phyloP scores from a whole-genome alignment of 2,113 vertebrate species.

The Motacilla tschutschensis region DNA sequence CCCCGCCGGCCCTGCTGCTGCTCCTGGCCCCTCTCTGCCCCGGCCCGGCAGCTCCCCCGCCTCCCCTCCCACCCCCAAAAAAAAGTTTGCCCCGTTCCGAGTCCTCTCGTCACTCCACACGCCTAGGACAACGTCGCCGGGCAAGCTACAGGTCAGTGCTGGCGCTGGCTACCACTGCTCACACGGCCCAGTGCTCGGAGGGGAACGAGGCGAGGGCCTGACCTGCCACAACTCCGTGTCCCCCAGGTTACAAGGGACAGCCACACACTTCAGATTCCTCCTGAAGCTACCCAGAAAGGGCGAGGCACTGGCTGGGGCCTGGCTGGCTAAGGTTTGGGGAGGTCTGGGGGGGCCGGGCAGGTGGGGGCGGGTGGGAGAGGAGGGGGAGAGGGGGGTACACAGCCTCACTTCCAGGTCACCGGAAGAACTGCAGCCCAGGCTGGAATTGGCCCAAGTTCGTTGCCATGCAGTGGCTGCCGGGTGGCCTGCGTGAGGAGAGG shows the following conservation, averaged over 20 bases:
- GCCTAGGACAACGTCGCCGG: not conserved
- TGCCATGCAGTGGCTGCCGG: conserved; percentile 73
- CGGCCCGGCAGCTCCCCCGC: not conserved
- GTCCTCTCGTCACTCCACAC: conserved; percentile 49
- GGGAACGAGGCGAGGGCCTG: not conserved
- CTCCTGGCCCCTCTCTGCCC: conserved; percentile 21
- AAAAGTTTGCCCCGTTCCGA: not conserved
- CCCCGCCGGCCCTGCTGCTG: conserved; percentile 36
- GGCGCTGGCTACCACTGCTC: conserved; percentile 30
- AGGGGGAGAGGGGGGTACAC: conserved; percentile 43
- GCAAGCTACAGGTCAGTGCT: conserved; percentile 21
- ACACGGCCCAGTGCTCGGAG: not conserved
- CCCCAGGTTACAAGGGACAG: not conserved
- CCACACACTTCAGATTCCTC: conserved; percentile 18
- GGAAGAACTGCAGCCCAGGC: conserved; percentile 58
- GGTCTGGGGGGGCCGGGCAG: conserved; percentile 41
- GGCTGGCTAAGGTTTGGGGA: conserved; percentile 55
- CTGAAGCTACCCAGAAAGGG: conserved; percentile 46
- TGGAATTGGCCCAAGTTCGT: conserved; percentile 62
- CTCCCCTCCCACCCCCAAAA: not conserved
- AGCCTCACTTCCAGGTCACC: conserved; percentile 53
- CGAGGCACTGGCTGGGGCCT: conserved; percentile 20
- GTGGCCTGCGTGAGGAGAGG: conserved; percentile 76
- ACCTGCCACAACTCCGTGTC: conserved; percentile 12
- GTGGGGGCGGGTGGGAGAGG: conserved; percentile 29